Percentiles rank a stretch among this genome's conserved stretches.
Evolutionary conservation across 2,797 vertebrate genomes (phyloP).

Genomic region (Falco cherrug): DNA sequence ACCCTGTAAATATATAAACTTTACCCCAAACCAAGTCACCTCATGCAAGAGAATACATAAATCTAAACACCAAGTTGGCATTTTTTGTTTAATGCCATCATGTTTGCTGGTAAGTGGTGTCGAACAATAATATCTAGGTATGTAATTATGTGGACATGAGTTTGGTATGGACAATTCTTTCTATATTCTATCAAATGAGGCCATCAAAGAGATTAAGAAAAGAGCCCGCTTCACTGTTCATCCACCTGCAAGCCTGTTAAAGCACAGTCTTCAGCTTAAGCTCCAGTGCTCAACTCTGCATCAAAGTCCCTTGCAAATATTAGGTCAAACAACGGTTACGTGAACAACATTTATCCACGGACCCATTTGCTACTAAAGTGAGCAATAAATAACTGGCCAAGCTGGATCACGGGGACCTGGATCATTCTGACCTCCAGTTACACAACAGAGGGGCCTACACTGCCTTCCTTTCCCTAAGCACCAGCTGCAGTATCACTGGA

Average conservation of each 20-base stretch:
- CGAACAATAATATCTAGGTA: background rate
- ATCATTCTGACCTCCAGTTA: background rate
- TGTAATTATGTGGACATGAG: background rate
- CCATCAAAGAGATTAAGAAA: background rate
- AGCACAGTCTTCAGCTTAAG: background rate
- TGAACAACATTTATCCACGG: background rate
- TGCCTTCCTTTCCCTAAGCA: background rate
- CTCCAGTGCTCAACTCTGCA: background rate
- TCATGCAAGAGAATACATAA: background rate
- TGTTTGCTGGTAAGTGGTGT: background rate
- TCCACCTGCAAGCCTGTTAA: background rate
- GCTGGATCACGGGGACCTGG: background rate
- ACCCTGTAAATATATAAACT: background rate
- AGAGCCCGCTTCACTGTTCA: background rate
- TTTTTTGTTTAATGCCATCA: background rate
- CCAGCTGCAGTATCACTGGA: background rate
- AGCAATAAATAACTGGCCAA: background rate
- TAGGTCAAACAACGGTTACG: background rate
- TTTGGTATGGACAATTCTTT: background rate
- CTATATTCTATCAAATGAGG: background rate
- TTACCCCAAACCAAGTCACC: background rate
- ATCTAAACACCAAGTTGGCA: background rate
- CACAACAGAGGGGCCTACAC: background rate
- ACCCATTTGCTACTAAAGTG: background rate
- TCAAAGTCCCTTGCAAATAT: background rate